Percentiles rank a stretch among this genome's conserved stretches.
Evolutionary conservation across 2,888 invertebrate species (phyloP).

Genomic region (Meghimatium bilineatum): DNA sequence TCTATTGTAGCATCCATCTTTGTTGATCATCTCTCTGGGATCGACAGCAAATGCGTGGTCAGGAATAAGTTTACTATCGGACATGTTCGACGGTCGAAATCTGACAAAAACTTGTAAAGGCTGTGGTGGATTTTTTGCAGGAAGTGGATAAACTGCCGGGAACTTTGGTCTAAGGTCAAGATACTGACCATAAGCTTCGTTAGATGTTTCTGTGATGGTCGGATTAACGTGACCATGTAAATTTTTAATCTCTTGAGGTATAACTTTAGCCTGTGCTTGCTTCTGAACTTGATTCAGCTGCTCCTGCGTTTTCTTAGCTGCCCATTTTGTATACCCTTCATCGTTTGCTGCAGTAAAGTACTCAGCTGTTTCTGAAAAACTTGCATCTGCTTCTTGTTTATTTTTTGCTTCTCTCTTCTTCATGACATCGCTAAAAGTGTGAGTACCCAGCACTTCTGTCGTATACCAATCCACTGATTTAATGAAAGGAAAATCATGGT

Average conservation of each 20-base stretch:
- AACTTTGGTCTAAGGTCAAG: slow-evolving; percentile 30
- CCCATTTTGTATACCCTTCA: slow-evolving; percentile 38
- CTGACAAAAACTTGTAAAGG: slow-evolving; percentile 18
- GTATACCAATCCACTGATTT: slow-evolving; percentile 29
- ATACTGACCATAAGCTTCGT: slow-evolving; percentile 32
- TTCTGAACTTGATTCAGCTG: not conserved
- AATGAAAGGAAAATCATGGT: slow-evolving; percentile 25
- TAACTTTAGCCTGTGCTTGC: not conserved
- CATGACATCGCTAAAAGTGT: not conserved
- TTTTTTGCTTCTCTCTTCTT: not conserved
- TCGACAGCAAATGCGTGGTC: slow-evolving; percentile 42
- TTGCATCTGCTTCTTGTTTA: not conserved
- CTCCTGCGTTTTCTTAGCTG: not conserved
- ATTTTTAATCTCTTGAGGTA: slow-evolving; percentile 24
- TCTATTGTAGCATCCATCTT: slow-evolving; percentile 26
- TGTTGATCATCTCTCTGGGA: slow-evolving; percentile 30
- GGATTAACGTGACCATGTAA: slow-evolving; percentile 35
- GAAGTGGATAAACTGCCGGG: slow-evolving; percentile 32
- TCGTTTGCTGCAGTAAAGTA: slow-evolving; percentile 42
- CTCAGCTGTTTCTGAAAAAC: not conserved
- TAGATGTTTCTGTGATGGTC: slow-evolving; percentile 13
- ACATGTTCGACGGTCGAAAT: slow-evolving; percentile 36
- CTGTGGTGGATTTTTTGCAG: not conserved
- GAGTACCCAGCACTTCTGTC: not conserved
- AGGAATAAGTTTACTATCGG: slow-evolving; percentile 26